A percentile compares a stretch with the other conserved stretches of the same genome.
These are phyloP conservation scores for Cladopsammia gracilis DNA, from an alignment of 64 coral and sea anemone species.

Conservation along the genomic window DNA sequence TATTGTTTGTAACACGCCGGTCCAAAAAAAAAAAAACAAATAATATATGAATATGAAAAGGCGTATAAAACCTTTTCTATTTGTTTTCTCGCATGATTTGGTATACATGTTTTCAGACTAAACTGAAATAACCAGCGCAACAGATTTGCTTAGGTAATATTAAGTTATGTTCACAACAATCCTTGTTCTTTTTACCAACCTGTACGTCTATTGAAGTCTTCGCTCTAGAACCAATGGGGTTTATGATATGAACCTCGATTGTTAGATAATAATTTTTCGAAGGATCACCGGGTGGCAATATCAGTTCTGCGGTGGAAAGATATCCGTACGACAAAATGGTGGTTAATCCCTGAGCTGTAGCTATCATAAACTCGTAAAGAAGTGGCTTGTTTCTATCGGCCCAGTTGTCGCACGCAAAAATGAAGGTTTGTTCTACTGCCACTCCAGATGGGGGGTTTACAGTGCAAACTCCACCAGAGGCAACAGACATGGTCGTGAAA, in stretches of 20 bases:
- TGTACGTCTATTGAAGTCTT: background rate
- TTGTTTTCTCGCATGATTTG: no score
- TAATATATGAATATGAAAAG: no score
- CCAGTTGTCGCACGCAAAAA: constrained; percentile 28
- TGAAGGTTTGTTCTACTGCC: constrained; percentile 50
- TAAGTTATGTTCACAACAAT: background rate
- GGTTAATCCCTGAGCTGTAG: constrained; percentile 43
- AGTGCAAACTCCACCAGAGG: constrained; percentile 27
- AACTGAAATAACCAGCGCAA: no score
- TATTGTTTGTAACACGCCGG: no score
- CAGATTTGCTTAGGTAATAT: no score
- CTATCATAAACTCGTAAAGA: constrained; percentile 67
- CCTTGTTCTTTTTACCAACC: background rate
- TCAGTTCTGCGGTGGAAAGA: background rate
- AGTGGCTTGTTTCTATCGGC: constrained; percentile 51
- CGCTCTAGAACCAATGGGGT: constrained; percentile 1
- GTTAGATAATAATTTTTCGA: constrained; percentile 12
- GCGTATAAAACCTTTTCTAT: no score
- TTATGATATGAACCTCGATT: constrained; percentile 28
- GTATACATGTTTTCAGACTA: no score
- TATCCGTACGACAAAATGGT: constrained; percentile 67
- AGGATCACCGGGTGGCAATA: constrained; percentile 65
- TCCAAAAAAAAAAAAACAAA: no score
- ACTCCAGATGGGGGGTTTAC: constrained; percentile 40
- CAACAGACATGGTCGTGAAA: constrained; percentile 62